Evolutionary conservation across 2,113 vertebrate genomes (phyloP).

Genomic region (Australoheros scitulus): DNA sequence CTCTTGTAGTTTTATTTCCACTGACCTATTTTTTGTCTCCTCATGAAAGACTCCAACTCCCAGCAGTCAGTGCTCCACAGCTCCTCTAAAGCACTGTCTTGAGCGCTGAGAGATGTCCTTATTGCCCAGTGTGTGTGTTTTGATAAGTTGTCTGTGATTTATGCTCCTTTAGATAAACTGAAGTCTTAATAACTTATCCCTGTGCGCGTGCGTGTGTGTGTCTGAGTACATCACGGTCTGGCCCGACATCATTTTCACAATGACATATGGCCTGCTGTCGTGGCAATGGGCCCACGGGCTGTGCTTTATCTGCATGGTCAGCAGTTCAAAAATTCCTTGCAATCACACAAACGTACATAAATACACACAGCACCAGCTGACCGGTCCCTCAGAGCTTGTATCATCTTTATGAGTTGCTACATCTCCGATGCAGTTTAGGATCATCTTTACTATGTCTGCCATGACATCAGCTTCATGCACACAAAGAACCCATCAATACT

Average conservation of each 20-base stretch:
- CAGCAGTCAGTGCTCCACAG: constrained; percentile 54
- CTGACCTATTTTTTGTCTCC: constrained; percentile 66
- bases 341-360: not conserved
- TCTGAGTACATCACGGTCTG: constrained; percentile 45
- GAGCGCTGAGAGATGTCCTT: not conserved
- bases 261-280: constrained; percentile 60
- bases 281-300: constrained; percentile 43
- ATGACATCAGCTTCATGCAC: constrained; percentile 13
- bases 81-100: constrained; percentile 15
- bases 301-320: constrained; percentile 68
- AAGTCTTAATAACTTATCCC: not conserved
- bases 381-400: constrained; percentile 37
- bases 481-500: constrained; percentile 27
- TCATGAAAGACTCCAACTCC: constrained; percentile 61
- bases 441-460: constrained; percentile 39
- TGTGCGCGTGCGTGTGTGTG: not conserved
- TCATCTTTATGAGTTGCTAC: constrained; percentile 61
- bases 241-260: constrained; percentile 34
- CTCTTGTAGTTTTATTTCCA: constrained; percentile 46
- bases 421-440: constrained; percentile 23
- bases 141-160: constrained; percentile 12
- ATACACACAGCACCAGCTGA: constrained; percentile 25
- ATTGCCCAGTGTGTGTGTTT: not conserved
- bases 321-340: constrained; percentile 56
- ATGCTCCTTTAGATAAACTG: constrained; percentile 11